These are phyloP conservation scores for Varroa destructor DNA, from an alignment of 1,140 invertebrate species.

Conservation along the genomic window DNA sequence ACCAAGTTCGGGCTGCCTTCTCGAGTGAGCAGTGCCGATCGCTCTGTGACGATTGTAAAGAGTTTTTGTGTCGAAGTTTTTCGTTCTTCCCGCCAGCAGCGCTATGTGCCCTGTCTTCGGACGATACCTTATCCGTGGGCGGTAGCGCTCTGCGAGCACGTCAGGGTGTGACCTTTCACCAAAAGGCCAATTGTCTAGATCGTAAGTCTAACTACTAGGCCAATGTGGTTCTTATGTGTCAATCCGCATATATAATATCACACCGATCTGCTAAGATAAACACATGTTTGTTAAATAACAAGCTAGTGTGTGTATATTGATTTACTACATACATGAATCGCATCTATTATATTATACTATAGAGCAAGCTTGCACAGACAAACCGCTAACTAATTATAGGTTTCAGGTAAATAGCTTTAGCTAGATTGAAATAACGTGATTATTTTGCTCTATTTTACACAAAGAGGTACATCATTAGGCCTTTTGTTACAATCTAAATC, in stretches of 20 bases:
- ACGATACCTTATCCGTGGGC: slow-evolving; percentile 35
- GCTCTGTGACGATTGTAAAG: slow-evolving; percentile 34
- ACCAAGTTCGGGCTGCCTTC: slow-evolving; percentile 33
- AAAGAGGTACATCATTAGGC: too few species aligned
- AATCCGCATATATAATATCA: neutral
- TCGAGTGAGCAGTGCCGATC: slow-evolving; percentile 34
- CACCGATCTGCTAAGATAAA: neutral
- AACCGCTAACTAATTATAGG: too few species aligned
- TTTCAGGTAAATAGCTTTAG: too few species aligned
- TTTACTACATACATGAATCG: too few species aligned
- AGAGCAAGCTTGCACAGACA: too few species aligned
- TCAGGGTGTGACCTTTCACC: slow-evolving; percentile 43
- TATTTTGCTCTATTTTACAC: too few species aligned
- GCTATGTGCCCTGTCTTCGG: slow-evolving; percentile 35
- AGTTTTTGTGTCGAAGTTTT: slow-evolving; percentile 36
- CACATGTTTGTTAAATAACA: neutral
- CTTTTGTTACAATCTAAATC: too few species aligned
- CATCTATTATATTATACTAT: too few species aligned
- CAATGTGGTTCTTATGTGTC: neutral
- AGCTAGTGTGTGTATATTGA: slow-evolving; percentile 31
- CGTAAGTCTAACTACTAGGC: slow-evolving; percentile 38
- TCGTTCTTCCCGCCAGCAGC: slow-evolving; percentile 32
- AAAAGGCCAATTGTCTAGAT: slow-evolving; percentile 46
- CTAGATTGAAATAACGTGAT: too few species aligned
- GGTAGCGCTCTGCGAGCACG: slow-evolving; percentile 37